A percentile compares a stretch with the other conserved stretches of the same genome.
Conservation (phyloP, 30 jellyfish, hydroid and myxozoan genomes). For the Aurelia aurita complex sp. Pacific region DNA sequence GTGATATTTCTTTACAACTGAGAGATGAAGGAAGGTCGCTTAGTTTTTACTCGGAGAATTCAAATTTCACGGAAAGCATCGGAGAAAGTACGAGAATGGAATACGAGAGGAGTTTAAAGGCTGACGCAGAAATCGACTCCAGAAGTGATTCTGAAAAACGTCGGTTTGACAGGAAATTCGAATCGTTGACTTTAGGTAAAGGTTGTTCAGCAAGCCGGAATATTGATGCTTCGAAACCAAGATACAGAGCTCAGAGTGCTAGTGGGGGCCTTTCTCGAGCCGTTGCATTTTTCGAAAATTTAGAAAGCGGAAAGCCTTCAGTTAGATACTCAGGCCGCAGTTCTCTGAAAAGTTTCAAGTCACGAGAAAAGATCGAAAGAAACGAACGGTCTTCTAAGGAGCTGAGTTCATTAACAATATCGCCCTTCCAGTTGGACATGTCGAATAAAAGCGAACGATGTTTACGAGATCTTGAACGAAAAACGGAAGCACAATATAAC, state of each 20-base stretch:
- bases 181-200: neutral
- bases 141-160: too few relatives aligned
- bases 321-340: neutral
- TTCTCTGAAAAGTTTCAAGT: conserved; percentile 18
- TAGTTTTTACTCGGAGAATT: too few relatives aligned
- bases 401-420: conserved; percentile 6
- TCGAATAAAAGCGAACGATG: conserved; percentile 40
- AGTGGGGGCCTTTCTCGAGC: conserved; percentile 31
- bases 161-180: neutral
- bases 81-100: too few relatives aligned
- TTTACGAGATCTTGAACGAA: conserved; percentile 62
- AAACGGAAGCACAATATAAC: conserved; percentile 40
- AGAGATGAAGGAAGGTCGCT: too few relatives aligned
- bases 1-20: too few relatives aligned
- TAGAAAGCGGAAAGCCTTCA: conserved; percentile 3
- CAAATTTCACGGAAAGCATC: too few relatives aligned
- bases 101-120: too few relatives aligned
- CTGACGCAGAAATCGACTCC: too few relatives aligned
- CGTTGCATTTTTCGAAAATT: conserved; percentile 30
- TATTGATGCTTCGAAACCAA: conserved; percentile 8
- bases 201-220: neutral
- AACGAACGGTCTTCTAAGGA: neutral
- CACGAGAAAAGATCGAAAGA: neutral
- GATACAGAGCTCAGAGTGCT: conserved; percentile 16
- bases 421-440: conserved; percentile 52